phyloP scores from a whole-genome alignment of 2,797 vertebrate species.

The Hemitrygon akajei region DNA sequence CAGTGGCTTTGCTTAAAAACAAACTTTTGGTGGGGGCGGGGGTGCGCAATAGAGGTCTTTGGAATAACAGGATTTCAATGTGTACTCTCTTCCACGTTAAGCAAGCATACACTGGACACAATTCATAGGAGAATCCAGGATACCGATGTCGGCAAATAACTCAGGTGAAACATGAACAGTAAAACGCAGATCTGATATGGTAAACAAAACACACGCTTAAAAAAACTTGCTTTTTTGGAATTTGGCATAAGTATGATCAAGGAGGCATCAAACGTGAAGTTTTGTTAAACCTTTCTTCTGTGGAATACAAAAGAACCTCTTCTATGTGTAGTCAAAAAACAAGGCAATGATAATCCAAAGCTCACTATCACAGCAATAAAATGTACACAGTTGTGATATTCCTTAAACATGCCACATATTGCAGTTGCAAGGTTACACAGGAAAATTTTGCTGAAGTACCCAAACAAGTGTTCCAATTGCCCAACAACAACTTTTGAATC shows the following conservation, averaged over 20 bases:
- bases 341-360: background rate
- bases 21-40: background rate
- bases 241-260: background rate
- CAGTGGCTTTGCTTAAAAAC: no score
- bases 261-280: background rate
- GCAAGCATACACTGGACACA: background rate
- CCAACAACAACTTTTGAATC: background rate
- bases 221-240: background rate
- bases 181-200: background rate
- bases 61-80: background rate
- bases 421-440: no score
- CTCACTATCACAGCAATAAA: no score
- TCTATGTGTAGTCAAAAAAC: background rate
- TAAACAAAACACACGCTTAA: background rate
- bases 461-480: background rate
- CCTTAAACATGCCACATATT: background rate
- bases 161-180: background rate
- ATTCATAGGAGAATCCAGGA: background rate
- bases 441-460: background rate
- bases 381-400: no score
- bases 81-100: background rate
- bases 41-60: no score
- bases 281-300: no score
- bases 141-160: no score
- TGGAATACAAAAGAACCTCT: background rate